Evolutionary conservation across 2,888 invertebrate species (phyloP).

Genomic region (Lasioglossum zephyrum): DNA sequence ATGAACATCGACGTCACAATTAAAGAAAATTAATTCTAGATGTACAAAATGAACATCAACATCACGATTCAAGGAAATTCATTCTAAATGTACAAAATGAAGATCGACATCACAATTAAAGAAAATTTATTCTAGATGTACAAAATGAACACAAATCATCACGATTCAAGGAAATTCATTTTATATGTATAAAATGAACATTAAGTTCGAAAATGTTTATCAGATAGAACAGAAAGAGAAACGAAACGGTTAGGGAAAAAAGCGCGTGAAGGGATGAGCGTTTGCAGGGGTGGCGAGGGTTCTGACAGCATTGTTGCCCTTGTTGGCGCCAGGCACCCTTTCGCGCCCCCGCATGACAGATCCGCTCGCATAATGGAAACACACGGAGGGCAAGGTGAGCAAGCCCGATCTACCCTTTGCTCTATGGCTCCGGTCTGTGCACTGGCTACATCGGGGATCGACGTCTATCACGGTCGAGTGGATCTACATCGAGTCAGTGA

Average conservation of each 20-base stretch:
- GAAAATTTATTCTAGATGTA: no score
- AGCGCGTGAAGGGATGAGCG: not conserved
- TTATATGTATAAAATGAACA: no score
- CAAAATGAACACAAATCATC: no score
- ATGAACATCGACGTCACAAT: no score
- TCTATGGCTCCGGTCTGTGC: conserved; percentile 47
- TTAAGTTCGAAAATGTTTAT: not conserved
- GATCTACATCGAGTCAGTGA: conserved; percentile 52
- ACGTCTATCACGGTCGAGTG: conserved; percentile 58
- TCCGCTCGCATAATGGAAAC: conserved; percentile 65
- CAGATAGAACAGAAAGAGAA: not conserved
- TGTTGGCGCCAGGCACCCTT: conserved; percentile 60
- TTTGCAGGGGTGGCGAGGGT: conserved; percentile 4
- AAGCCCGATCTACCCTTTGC: conserved; percentile 68
- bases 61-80: no score
- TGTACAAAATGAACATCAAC: no score
- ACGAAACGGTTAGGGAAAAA: no score
- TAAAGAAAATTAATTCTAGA: no score
- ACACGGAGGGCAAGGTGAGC: conserved; percentile 56
- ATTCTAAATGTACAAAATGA: no score
- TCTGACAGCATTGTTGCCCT: conserved; percentile 70
- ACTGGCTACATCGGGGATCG: conserved; percentile 57
- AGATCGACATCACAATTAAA: no score
- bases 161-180: no score
- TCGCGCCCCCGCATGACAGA: conserved; percentile 48